These are phyloP conservation scores for Nephrotoma appendiculata DNA, from an alignment of 2,888 invertebrate genomes.

Conservation along the genomic window DNA sequence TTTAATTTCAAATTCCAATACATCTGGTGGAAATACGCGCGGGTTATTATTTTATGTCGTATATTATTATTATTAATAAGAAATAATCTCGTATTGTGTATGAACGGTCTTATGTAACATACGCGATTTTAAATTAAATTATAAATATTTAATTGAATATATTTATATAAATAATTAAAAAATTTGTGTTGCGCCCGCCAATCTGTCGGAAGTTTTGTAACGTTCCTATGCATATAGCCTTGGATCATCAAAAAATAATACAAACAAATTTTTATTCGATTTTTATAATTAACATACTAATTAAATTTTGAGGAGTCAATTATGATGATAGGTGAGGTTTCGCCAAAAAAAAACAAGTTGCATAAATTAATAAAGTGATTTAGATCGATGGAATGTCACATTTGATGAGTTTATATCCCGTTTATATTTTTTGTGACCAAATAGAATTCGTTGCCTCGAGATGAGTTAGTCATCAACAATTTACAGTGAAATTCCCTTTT, in stretches of 20 bases:
- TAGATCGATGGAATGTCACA: not conserved
- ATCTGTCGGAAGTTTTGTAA: not conserved
- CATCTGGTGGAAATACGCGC: not conserved
- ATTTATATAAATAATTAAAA: not conserved
- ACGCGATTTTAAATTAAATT: not conserved
- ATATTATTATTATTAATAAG: not conserved
- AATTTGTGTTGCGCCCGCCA: not conserved
- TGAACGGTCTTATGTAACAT: not conserved
- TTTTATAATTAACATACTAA: not conserved
- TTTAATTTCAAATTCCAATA: not conserved
- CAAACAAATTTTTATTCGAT: not conserved
- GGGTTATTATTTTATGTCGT: not conserved
- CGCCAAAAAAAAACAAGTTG: not conserved
- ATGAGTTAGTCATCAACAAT: not conserved
- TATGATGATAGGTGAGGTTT: not conserved
- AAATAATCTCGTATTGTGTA: not conserved
- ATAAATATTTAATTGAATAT: not conserved
- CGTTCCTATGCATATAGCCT: not conserved
- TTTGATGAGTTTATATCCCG: not conserved
- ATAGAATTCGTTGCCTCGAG: not conserved
- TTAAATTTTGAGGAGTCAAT: not conserved
- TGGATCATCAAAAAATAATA: not conserved
- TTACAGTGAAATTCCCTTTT: not conserved
- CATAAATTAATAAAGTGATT: not conserved
- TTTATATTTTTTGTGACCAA: not conserved